phyloP scores from a whole-genome alignment of 2,113 vertebrate species.

The Bubo bubo region DNA sequence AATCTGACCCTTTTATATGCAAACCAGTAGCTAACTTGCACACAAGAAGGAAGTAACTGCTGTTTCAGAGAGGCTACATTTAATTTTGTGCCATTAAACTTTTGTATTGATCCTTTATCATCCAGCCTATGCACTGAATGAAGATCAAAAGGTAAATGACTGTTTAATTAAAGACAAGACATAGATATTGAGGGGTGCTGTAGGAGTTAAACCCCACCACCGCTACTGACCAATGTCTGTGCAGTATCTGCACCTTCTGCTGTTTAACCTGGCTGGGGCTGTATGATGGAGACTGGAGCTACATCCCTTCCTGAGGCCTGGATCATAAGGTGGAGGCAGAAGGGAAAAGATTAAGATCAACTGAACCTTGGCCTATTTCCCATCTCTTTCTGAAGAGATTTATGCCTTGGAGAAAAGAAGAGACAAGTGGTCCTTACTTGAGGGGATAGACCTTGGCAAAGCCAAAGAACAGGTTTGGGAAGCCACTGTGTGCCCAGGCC shows the following conservation, averaged over 20 bases:
- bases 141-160: neutral
- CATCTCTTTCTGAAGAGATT: neutral
- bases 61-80: neutral
- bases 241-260: neutral
- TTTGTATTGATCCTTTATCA: neutral
- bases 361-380: neutral
- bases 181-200: neutral
- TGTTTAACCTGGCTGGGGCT: neutral
- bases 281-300: neutral
- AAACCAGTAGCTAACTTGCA: neutral
- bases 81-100: neutral
- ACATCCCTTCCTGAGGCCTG: neutral
- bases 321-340: neutral
- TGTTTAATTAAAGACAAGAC: neutral
- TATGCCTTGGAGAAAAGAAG: neutral
- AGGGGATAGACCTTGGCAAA: neutral
- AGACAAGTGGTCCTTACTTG: neutral
- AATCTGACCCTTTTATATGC: neutral
- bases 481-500: neutral
- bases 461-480: neutral
- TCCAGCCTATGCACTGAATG: neutral
- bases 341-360: neutral
- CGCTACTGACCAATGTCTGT: neutral
- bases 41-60: neutral
- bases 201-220: neutral